These are phyloP conservation scores for Abrostola tripartita DNA, from an alignment of 2,888 invertebrate genomes.

Conservation along the genomic window DNA sequence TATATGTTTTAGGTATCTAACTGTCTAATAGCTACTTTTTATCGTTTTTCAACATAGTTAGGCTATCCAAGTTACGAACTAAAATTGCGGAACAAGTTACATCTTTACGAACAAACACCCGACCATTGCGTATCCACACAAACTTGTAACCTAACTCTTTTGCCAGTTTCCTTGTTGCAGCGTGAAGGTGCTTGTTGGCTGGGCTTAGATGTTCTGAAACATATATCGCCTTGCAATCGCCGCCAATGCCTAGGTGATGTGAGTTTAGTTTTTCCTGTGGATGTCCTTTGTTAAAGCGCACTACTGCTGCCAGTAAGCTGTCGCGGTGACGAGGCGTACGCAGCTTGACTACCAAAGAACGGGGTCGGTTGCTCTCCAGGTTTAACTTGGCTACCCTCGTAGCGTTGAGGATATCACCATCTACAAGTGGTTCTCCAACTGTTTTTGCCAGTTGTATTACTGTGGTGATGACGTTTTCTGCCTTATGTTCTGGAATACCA, in stretches of 20 bases:
- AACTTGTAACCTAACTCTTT: neutral
- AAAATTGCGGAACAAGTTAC: neutral
- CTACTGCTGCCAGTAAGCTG: slow-evolving; percentile 6
- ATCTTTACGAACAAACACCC: neutral
- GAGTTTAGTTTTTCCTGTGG: slow-evolving; percentile 9
- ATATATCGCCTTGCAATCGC: neutral
- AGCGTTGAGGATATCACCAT: neutral
- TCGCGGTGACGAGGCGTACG: slow-evolving; percentile 5
- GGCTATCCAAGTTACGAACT: neutral
- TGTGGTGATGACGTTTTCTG: neutral
- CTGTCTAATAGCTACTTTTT: too few species aligned
- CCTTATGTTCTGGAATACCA: neutral
- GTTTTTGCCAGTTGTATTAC: neutral
- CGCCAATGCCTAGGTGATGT: neutral
- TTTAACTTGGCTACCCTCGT: neutral
- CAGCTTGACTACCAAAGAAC: slow-evolving; percentile 1
- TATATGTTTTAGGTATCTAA: too few species aligned
- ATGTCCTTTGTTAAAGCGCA: slow-evolving; percentile 7
- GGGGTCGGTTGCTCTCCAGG: neutral
- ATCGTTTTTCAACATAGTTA: neutral
- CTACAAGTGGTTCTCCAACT: neutral
- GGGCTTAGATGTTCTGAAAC: slow-evolving; percentile 1
- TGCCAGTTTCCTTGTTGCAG: neutral
- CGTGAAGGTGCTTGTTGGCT: slow-evolving; percentile 3
- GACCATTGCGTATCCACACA: too few species aligned